Evolutionary conservation across 1,140 invertebrate species (phyloP).

Genomic region (Gryon sp.): DNA sequence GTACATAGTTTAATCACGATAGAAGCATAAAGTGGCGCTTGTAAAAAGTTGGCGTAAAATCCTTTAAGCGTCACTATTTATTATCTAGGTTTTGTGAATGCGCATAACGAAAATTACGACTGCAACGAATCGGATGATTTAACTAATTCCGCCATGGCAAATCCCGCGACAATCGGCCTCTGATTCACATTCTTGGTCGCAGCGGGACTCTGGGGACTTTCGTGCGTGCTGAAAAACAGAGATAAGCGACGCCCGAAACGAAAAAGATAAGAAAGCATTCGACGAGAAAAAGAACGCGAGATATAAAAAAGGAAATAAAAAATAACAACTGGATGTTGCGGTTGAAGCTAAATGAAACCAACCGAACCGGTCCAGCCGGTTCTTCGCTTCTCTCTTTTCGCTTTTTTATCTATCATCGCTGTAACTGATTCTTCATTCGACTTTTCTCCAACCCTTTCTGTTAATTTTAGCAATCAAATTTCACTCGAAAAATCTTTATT

Average conservation of each 20-base stretch:
- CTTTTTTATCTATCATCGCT: constrained; percentile 44
- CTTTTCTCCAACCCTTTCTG: too few species aligned
- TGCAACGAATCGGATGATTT: constrained; percentile 42
- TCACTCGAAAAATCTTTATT: too few species aligned
- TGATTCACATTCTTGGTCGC: too few species aligned
- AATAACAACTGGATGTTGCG: constrained; percentile 65
- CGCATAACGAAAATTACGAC: constrained; percentile 34
- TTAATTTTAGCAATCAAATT: too few species aligned
- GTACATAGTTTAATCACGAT: too few species aligned
- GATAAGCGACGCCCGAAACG: constrained; percentile 43
- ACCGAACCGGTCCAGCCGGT: constrained; percentile 74
- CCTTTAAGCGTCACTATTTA: constrained; percentile 14
- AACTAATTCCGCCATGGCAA: constrained; percentile 41
- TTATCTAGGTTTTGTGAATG: constrained; percentile 22
- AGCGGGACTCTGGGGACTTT: constrained; percentile 31
- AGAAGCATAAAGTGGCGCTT: not conserved
- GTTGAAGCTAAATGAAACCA: constrained; percentile 76
- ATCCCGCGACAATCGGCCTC: constrained; percentile 38
- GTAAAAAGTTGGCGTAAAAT: constrained; percentile 8
- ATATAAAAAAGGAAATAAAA: too few species aligned
- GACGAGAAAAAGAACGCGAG: constrained; percentile 7
- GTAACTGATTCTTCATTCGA: too few species aligned
- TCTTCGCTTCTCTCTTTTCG: constrained; percentile 56
- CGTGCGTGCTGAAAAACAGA: constrained; percentile 33
- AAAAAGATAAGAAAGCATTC: constrained; percentile 38